A percentile compares a stretch with the other conserved stretches of the same genome.
Evolutionary conservation across 2,797 vertebrate species (phyloP).

Genomic region (Enteromius unitaeniatus): DNA sequence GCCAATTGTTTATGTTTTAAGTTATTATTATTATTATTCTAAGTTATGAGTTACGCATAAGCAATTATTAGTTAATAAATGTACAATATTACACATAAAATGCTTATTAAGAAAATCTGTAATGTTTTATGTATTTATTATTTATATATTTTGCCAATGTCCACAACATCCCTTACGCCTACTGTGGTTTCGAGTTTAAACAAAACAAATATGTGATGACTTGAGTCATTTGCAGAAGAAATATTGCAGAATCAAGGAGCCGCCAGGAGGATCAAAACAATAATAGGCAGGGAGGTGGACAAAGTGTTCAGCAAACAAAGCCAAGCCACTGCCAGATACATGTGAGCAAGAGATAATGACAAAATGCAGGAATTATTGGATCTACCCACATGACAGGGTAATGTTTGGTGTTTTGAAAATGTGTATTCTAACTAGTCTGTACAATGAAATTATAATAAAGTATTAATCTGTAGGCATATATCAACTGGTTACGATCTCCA

Average conservation of each 20-base stretch:
- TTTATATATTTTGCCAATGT: background rate
- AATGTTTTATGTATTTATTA: too few relatives aligned
- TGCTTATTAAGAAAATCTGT: background rate
- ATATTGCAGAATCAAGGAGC: conserved; percentile 48
- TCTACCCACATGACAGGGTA: background rate
- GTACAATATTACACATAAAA: background rate
- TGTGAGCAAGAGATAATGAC: conserved; percentile 12
- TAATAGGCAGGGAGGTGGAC: conserved; percentile 53
- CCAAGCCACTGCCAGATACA: conserved; percentile 34
- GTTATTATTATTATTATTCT: background rate
- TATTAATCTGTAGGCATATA: background rate
- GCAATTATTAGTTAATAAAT: background rate
- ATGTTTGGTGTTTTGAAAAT: conserved; percentile 1
- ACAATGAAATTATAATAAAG: background rate
- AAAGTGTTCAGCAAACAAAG: conserved; percentile 62
- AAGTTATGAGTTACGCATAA: background rate
- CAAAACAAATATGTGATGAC: conserved; percentile 42
- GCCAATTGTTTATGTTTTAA: background rate
- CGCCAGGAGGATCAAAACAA: conserved; percentile 58
- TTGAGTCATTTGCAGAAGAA: conserved; percentile 35
- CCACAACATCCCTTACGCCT: background rate
- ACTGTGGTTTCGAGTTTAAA: background rate
- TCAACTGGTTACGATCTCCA: background rate
- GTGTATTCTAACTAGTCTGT: background rate
- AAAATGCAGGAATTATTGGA: conserved; percentile 1